phyloP scores from a whole-genome alignment of 2,797 vertebrate genomes.

The Merluccius polli region DNA sequence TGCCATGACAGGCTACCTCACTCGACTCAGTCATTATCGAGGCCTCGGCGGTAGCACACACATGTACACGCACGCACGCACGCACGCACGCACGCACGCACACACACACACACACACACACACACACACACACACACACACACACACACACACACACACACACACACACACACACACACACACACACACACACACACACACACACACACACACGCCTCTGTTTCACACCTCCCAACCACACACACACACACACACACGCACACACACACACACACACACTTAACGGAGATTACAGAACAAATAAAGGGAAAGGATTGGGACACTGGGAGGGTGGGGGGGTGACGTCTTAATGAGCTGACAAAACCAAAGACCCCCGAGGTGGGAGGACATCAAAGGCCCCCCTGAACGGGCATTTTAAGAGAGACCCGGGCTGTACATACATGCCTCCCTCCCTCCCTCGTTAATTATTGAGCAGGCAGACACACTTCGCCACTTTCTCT shows the following conservation, averaged over 20 bases:
- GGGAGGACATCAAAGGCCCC: conserved; percentile 64
- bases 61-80: neutral
- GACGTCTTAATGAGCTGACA: conserved; percentile 71
- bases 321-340: conserved; percentile 34
- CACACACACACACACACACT: conserved; percentile 23
- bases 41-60: conserved; percentile 3
- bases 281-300: conserved; percentile 65
- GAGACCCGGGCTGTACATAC: conserved; percentile 68
- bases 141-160: conserved; percentile 6
- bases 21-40: conserved; percentile 41
- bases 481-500: conserved; percentile 71
- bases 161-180: conserved; percentile 18
- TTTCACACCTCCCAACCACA: no score
- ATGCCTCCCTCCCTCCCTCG: conserved; percentile 61
- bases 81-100: conserved; percentile 15
- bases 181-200: conserved; percentile 12
- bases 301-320: conserved; percentile 53
- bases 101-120: conserved; percentile 14
- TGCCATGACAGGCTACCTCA: conserved; percentile 34
- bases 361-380: conserved; percentile 60
- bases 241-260: conserved; percentile 23
- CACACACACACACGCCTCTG: conserved; percentile 12
- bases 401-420: conserved; percentile 65
- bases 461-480: conserved; percentile 79
- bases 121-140: neutral